phyloP scores from a whole-genome alignment of 2,113 vertebrate species.

The Lonchura striata region DNA sequence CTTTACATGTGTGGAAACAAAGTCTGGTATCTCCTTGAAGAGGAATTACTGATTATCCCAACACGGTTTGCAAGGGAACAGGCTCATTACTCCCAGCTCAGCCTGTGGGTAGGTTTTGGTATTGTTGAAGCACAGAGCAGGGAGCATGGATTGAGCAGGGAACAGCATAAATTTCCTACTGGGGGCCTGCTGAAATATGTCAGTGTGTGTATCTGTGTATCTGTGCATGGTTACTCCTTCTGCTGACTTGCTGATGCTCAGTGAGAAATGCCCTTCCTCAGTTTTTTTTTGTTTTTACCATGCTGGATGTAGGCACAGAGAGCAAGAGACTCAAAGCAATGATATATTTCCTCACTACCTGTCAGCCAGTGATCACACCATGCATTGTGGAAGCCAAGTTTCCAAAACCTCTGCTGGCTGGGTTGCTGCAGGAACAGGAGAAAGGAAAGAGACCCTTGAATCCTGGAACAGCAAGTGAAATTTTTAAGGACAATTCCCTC shows the following conservation, averaged over 20 bases:
- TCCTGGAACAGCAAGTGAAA: background rate
- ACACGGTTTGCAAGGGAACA: background rate
- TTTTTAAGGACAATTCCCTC: background rate
- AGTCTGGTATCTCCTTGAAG: background rate
- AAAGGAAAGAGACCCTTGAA: background rate
- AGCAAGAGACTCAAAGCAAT: background rate
- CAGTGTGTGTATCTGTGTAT: background rate
- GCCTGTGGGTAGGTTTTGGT: background rate
- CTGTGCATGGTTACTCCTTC: background rate
- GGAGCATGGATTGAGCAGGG: background rate
- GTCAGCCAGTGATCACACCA: background rate
- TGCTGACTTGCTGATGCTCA: background rate
- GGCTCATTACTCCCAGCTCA: background rate
- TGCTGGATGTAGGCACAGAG: background rate
- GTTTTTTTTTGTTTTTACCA: background rate
- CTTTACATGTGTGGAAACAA: background rate
- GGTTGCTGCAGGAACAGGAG: background rate
- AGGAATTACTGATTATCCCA: background rate
- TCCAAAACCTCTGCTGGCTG: background rate
- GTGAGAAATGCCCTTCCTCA: background rate
- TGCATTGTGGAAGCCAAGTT: background rate
- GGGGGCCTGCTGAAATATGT: background rate
- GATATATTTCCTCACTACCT: background rate
- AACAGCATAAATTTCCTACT: background rate
- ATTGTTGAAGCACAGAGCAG: background rate